Conservation (phyloP, 2,888 invertebrate species). For the Agrochola circellaris region DNA sequence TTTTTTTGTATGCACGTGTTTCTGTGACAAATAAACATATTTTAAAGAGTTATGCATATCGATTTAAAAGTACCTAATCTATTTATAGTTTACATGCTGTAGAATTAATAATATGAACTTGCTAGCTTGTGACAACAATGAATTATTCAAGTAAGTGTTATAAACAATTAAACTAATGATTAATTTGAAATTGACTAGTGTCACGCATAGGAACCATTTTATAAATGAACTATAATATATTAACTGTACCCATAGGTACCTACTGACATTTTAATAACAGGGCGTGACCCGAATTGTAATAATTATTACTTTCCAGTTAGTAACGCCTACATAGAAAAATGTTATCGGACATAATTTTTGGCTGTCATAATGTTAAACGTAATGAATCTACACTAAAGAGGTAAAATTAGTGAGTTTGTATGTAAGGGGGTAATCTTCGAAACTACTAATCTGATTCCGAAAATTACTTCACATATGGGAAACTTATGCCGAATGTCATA, state of each 20-base stretch:
- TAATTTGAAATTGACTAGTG: constrained; percentile 50
- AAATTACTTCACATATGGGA: background rate
- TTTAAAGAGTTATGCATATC: background rate
- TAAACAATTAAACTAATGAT: constrained; percentile 48
- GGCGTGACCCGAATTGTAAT: constrained; percentile 22
- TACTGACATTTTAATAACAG: constrained; percentile 32
- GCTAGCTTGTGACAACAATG: background rate
- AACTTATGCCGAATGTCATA: too few species aligned
- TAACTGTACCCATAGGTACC: constrained; percentile 38
- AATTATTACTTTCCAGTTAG: constrained; percentile 19
- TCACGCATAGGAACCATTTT: constrained; percentile 55
- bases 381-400: background rate
- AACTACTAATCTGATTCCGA: background rate
- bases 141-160: constrained; percentile 32
- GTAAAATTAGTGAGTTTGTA: background rate
- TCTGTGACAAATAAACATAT: too few species aligned
- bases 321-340: background rate
- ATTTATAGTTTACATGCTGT: background rate
- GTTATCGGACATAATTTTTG: background rate
- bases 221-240: constrained; percentile 13
- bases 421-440: background rate
- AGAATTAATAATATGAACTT: background rate
- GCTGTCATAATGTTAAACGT: background rate
- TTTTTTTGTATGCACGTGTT: too few species aligned
- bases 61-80: background rate